A percentile compares a stretch with the other conserved stretches of the same genome.
phyloP scores from a whole-genome alignment of 37 sponge, comb jelly and placozoan species.

The Halichondria panicea region DNA sequence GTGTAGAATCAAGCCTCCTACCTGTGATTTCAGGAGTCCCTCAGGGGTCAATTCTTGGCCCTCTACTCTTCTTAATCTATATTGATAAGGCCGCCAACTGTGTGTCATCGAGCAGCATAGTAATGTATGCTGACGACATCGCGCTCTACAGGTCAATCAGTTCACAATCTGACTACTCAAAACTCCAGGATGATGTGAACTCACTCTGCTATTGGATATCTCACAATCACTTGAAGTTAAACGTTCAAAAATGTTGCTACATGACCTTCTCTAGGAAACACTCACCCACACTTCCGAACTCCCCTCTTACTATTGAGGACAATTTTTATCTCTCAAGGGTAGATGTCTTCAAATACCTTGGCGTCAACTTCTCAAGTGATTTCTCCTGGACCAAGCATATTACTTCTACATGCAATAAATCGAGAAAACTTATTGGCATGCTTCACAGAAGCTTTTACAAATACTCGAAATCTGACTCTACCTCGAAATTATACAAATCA shows the following conservation, averaged over 20 bases:
- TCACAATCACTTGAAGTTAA: neutral
- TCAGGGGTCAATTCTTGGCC: conserved; percentile 25
- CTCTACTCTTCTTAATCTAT: conserved; percentile 27
- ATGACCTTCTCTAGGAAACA: conserved; percentile 4
- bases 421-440: no score
- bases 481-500: no score
- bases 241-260: neutral
- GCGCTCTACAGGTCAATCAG: conserved; percentile 6
- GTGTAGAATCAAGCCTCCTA: neutral
- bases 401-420: no score
- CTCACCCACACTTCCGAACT: neutral
- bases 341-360: no score
- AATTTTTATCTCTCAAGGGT: no score
- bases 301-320: no score
- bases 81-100: no score
- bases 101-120: neutral
- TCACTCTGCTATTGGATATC: neutral
- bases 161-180: no score
- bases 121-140: conserved; percentile 38
- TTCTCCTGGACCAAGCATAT: no score
- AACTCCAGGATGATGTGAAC: neutral
- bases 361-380: no score
- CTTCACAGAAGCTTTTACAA: no score
- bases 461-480: no score
- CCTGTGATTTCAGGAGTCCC: conserved; percentile 23